Percentiles rank a stretch among this genome's conserved stretches.
Conservation (phyloP, 2,888 invertebrate genomes). For the Orthosia cruda region DNA sequence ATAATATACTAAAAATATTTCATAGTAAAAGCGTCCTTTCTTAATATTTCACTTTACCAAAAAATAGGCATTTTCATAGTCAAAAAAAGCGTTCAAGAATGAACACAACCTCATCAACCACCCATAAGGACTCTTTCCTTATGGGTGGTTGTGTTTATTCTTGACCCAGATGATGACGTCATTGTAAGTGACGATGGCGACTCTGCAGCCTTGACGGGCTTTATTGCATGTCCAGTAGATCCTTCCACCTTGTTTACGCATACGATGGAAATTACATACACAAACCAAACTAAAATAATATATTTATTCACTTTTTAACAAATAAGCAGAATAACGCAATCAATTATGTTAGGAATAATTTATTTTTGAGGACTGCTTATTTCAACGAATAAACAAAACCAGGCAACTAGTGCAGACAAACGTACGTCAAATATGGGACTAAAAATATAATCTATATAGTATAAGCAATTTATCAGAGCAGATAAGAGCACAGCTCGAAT, state of each 20-base stretch:
- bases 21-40: too few relatives aligned
- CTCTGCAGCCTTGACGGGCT: slow-evolving; percentile 71
- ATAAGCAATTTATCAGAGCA: slow-evolving; percentile 1
- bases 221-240: slow-evolving; percentile 68
- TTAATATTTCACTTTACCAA: not conserved
- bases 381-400: slow-evolving; percentile 10
- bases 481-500: too few relatives aligned
- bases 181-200: slow-evolving; percentile 71
- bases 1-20: too few relatives aligned
- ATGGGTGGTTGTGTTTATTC: slow-evolving; percentile 69
- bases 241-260: slow-evolving; percentile 50
- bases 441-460: slow-evolving; percentile 4
- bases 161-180: slow-evolving; percentile 69
- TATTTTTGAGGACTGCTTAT: slow-evolving; percentile 22
- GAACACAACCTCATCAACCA: too few relatives aligned
- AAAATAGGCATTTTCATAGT: not conserved
- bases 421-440: not conserved
- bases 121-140: too few relatives aligned
- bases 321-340: too few relatives aligned
- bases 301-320: too few relatives aligned
- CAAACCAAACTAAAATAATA: too few relatives aligned
- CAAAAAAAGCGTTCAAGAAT: not conserved
- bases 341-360: too few relatives aligned
- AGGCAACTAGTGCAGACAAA: not conserved
- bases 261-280: slow-evolving; percentile 11